phyloP scores from a whole-genome alignment of 2,797 vertebrate genomes.

The Craterocephalus amniculus region DNA sequence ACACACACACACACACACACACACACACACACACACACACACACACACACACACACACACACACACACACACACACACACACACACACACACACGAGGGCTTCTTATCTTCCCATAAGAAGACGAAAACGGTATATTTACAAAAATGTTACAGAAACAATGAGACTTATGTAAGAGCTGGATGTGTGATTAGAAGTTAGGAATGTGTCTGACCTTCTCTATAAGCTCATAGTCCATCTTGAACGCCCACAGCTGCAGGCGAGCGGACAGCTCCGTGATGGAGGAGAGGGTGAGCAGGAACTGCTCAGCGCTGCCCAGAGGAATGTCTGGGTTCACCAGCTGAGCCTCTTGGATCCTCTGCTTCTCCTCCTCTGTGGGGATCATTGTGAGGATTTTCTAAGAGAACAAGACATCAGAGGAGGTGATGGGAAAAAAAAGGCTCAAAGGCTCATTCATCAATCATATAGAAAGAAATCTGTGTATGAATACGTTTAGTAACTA shows the following conservation, averaged over 20 bases:
- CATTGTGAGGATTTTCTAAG: conserved; percentile 98
- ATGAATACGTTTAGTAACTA: conserved; percentile 20
- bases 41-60: too few species aligned
- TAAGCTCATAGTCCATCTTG: conserved; percentile 97
- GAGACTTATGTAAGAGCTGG: conserved; percentile 1
- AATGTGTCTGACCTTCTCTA: conserved; percentile 89
- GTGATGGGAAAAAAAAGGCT: background rate
- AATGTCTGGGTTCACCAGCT: conserved; percentile 91
- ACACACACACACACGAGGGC: background rate
- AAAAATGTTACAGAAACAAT: background rate
- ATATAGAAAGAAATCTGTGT: conserved; percentile 14
- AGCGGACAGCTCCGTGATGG: conserved; percentile 94
- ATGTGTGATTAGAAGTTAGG: conserved; percentile 17
- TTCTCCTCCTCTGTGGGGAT: conserved; percentile 97
- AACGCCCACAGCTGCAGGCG: conserved; percentile 99
- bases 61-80: too few species aligned
- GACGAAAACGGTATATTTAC: background rate
- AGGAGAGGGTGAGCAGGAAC: conserved; percentile 96
- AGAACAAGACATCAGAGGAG: conserved; percentile 22
- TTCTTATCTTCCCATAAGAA: background rate
- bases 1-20: too few species aligned
- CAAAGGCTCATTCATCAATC: conserved; percentile 38
- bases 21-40: too few species aligned
- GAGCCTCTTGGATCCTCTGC: conserved; percentile 97
- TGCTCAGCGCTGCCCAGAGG: conserved; percentile 95